Evolutionary conservation across 1,140 invertebrate genomes (phyloP), one percentile per base, ranked within the genome.

Genomic region (Achroia grisella): DNA sequence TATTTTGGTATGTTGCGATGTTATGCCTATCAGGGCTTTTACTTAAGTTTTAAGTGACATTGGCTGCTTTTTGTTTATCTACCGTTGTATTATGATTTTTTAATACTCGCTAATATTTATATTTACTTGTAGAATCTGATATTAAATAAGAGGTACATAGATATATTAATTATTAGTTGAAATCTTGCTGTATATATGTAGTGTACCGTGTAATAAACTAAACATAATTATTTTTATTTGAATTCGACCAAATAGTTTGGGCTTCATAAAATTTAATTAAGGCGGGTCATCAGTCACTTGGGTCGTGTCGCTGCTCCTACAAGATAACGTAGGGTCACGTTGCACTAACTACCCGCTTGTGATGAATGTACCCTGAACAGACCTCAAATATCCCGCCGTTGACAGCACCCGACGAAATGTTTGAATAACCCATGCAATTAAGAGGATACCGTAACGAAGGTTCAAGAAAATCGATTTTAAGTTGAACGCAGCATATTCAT

Each of bases 181-280:
- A n/a, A n/a, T n/a, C n/a, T n/a, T n/a, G n/a, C n/a, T n/a, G n/a
- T n/a, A n/a, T n/a, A n/a, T n/a, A n/a, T 23, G 2, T 23, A 3
- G 17, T 23, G 2, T 23, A 6, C 17, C 2, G 17, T 23, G 2
- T 23, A 23, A 23, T 23, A 6, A 3, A 23, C 17, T 23, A 6
- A 23, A 6, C 6, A 23, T 6, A n/a, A 23, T 23, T 23, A 23
- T 23, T 23, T 23, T 23, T 23, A 23, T 23, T 2, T 23, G 17
- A 23, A 23, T 6, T 6, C 17, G 6, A 23, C 30, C 13, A 48
- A 52, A 44, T 56, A 56, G 54, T 56, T 44, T 44, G 48, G 42
- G 48, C 44, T 45, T 69, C 71, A 76, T 81, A 76, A 82, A 82
- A 82, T 82, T 79, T 81, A 82, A 85, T 84, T 84, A 80, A 80